Base-by-base conservation (phyloP, 1,140 invertebrate species). In the Lepidurus packardi region DNA sequence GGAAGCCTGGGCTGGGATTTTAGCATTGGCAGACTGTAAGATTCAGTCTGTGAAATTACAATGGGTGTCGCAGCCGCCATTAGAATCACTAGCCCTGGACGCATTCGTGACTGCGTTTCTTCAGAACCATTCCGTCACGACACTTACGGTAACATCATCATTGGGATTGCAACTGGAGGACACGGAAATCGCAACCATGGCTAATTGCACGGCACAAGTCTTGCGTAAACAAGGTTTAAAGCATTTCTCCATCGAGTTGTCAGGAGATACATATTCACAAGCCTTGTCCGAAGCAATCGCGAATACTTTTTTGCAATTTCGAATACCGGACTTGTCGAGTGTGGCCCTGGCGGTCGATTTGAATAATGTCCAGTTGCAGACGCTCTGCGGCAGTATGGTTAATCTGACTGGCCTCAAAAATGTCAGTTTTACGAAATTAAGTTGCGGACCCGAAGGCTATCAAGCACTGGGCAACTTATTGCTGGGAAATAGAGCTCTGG, bases 1-100 rank as follows among this genome's bases (percentile, higher is more conserved):
- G 73, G 79, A 80, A 74, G 78, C 78, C 11, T 80, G 79, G 79
- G 73, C 77, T 3, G 77, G 77, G 1, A 65, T 80, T 45, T 44
- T 80, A 25, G 73, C 77, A 11, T 73, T 79, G 21, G 25, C 41
- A 13, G 77, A 78, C 11, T 80, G 79, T 53, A 78, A 73, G 11
- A 74, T 80, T 34, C 53, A 73, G 9, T 78, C 65, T 0, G 16
- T 80, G 9, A 78, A 75, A 74, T 75, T 80, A 34, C 78, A 74
- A 13, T 74, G 77, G 65, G 73, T 74, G 7, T 21, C 53, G 6
- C 44, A 79, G n/a, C 24, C 42, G 8, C 65, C 73, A 1, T 42
- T 76, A 7, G 74, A 79, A 25, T 76, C 45, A 11, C 47, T 42
- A 11, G 47, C 43, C 21, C 44, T 79, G 16, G 65, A 79, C 41